Evolutionary conservation across 1,140 invertebrate genomes (phyloP).

Genomic region (Heliconius eleuchia): DNA sequence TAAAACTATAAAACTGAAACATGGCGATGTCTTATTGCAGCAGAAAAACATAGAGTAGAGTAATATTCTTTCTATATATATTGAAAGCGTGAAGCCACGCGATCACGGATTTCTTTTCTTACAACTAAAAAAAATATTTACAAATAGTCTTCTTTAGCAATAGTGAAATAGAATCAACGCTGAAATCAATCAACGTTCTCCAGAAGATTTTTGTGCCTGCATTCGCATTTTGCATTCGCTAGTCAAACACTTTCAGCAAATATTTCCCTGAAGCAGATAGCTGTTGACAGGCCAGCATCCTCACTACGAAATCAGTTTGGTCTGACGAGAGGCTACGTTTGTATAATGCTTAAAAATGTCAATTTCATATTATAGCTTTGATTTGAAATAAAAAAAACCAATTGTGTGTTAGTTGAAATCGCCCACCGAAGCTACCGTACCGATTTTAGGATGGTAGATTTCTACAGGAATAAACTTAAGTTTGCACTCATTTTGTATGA

Average conservation of each 20-base stretch:
- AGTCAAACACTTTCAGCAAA: slow-evolving; percentile 42
- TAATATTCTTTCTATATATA: no score
- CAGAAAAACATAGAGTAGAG: no score
- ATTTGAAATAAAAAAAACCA: no score
- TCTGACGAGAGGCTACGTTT: slow-evolving; percentile 28
- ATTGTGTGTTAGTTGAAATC: no score
- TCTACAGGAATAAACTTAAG: no score
- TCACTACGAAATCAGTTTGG: slow-evolving; percentile 36
- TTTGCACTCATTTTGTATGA: no score
- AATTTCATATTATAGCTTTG: neutral
- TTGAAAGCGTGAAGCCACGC: no score
- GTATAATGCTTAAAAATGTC: neutral
- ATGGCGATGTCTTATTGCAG: no score
- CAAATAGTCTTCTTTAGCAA: neutral
- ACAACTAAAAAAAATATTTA: neutral
- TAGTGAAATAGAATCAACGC: slow-evolving; percentile 15
- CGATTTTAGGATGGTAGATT: no score
- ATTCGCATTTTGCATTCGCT: slow-evolving; percentile 41
- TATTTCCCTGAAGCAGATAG: slow-evolving; percentile 42
- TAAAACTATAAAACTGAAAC: no score
- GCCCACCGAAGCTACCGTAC: no score
- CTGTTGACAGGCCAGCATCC: slow-evolving; percentile 39
- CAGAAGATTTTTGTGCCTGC: slow-evolving; percentile 30
- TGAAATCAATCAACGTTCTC: slow-evolving; percentile 25
- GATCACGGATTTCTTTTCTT: neutral